Base-by-base conservation (phyloP, 2,888 invertebrate genomes). In the Drosophila recens region DNA sequence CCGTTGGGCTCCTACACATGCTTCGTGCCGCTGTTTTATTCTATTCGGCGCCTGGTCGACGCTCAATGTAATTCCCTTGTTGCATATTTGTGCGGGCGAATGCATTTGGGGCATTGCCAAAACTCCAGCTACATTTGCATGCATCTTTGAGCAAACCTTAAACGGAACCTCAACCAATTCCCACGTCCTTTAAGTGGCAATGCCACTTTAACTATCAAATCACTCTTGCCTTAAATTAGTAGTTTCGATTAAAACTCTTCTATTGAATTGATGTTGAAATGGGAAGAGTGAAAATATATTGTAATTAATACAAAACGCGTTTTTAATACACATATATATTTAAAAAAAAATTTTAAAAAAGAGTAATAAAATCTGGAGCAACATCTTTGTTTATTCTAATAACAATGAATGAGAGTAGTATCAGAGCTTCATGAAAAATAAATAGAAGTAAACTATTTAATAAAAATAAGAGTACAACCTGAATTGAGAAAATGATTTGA, bases 61-160 rank as follows among this genome's bases (percentile, higher is more conserved):
- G 56, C 54, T 80, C 57, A 56, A 66, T 66, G 58, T 34, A 59
- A 82, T 71, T 75, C 79, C 79, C 79, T 66, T 66, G 82, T 75
- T 82, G 82, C 89, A 82, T 82, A 88, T 87, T 85, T 82, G 83
- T 57, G 69, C 67, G 84, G 72, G 70, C 45, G 52, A 59, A 48
- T 67, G 62, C 87, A 73, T 82, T 84, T 86, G 83, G 87, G 80
- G 76, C 82, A 76, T 72, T 75, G 83, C 87, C 89, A 88, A 86
- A 83, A 64, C 85, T 65, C 66, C 36, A 51, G 13, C 66, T 69
- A 76, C 62, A 74, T 68, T 84, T 74, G 69, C 74, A 73, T 75
- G 83, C 80, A 80, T 72, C 70, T 79, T 54, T 72, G 61, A 65
- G 61, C 72, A 46, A 38, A 45, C 30, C 30, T 8, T 13, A 54